Conservation (phyloP, 2,888 invertebrate genomes). For the Gastracanthus pulcherrimus region DNA sequence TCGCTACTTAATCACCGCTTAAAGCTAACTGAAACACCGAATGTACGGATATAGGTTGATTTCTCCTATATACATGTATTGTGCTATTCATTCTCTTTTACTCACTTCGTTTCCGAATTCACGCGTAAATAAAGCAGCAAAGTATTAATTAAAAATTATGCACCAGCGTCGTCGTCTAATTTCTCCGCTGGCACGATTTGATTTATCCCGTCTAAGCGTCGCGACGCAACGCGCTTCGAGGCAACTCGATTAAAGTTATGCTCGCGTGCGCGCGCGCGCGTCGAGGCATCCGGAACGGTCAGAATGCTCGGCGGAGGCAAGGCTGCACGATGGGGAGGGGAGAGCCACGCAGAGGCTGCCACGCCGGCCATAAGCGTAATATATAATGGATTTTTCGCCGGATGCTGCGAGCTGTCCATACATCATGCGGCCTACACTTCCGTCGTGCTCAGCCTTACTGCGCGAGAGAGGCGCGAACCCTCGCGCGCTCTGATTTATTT, state of each 20-base stretch:
- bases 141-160: neutral
- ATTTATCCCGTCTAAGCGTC: conserved; percentile 39
- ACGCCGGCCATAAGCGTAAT: conserved; percentile 68
- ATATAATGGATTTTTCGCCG: conserved; percentile 76
- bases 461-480: conserved; percentile 38
- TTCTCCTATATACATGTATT: no score
- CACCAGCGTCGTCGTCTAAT: neutral
- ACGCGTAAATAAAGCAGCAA: neutral
- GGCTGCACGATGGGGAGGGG: conserved; percentile 39
- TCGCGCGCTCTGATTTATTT: conserved; percentile 51
- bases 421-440: conserved; percentile 73
- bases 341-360: conserved; percentile 4
- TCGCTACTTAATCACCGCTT: no score
- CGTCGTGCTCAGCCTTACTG: conserved; percentile 71
- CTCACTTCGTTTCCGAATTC: neutral
- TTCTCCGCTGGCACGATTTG: conserved; percentile 24
- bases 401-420: conserved; percentile 70
- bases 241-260: conserved; percentile 71
- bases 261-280: no score
- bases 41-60: no score
- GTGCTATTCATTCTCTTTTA: neutral
- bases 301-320: conserved; percentile 29
- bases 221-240: conserved; percentile 46
- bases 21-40: no score
- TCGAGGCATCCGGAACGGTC: conserved; percentile 58